These are phyloP conservation scores for Pollicipes pollicipes DNA, from an alignment of 1,140 invertebrate species.

Conservation along the genomic window DNA sequence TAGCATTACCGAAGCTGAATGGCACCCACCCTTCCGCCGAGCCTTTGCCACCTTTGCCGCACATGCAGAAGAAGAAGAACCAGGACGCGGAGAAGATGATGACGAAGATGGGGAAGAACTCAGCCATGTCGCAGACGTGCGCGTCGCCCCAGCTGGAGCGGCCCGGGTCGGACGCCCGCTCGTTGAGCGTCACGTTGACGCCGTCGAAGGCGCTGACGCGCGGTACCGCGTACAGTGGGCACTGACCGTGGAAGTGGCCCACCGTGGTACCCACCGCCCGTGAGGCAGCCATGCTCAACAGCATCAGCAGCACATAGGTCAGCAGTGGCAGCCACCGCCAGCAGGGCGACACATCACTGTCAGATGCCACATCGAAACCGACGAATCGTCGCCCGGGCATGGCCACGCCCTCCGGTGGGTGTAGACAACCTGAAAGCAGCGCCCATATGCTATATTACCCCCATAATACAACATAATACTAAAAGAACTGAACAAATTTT, in stretches of 20 bases:
- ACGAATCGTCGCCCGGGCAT: background rate
- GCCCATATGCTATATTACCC: too few species aligned
- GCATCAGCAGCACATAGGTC: background rate
- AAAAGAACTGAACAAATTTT: too few species aligned
- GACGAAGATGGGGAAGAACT: background rate
- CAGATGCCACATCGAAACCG: background rate
- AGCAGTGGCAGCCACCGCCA: background rate
- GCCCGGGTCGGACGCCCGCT: background rate
- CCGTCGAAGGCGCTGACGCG: background rate
- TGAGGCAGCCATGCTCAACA: background rate
- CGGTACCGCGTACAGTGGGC: background rate
- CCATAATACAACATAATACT: too few species aligned
- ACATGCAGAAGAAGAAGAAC: conserved; percentile 4
- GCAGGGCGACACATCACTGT: background rate
- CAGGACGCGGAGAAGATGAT: background rate
- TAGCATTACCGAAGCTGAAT: background rate
- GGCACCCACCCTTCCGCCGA: conserved; percentile 2
- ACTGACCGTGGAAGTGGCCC: background rate
- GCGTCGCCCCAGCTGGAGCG: background rate
- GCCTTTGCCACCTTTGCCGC: conserved; percentile 4
- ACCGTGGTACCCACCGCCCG: background rate
- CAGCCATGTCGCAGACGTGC: background rate
- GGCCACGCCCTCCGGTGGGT: too few species aligned
- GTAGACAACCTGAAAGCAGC: too few species aligned
- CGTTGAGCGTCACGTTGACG: background rate